Conservation (phyloP, 2,797 vertebrate species). For the Macropus fuliginosus region DNA sequence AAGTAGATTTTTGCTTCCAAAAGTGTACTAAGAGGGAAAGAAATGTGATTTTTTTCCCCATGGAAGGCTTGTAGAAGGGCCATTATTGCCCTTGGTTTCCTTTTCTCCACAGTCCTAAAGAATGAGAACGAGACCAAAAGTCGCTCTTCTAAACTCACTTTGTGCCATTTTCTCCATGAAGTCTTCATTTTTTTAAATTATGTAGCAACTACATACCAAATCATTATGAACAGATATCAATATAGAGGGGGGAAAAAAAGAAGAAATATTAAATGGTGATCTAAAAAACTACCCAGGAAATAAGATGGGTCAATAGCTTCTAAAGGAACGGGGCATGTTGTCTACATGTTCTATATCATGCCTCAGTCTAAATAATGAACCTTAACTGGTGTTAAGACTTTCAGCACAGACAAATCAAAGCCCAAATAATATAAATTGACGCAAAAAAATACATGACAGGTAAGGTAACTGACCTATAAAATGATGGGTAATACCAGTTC, state of each 20-base stretch:
- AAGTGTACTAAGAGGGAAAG: slow-evolving; percentile 16
- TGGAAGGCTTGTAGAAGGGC: slow-evolving; percentile 43
- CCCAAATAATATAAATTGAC: too few relatives aligned
- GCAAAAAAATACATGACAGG: background rate
- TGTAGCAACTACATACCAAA: slow-evolving; percentile 3
- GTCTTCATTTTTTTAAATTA: slow-evolving; percentile 2
- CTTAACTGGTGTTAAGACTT: background rate
- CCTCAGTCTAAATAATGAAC: background rate
- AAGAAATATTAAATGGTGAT: background rate
- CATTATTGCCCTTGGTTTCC: slow-evolving; percentile 35
- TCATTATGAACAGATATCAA: background rate
- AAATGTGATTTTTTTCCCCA: slow-evolving; percentile 58
- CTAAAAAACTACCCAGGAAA: background rate
- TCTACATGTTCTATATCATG: background rate
- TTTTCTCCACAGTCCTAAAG: background rate
- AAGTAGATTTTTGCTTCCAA: slow-evolving; percentile 60
- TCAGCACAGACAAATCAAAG: background rate
- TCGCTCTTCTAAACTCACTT: slow-evolving; percentile 11
- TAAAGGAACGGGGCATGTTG: background rate
- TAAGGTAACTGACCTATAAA: background rate
- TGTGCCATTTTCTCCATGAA: slow-evolving; percentile 13
- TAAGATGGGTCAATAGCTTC: background rate
- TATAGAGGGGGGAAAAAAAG: background rate
- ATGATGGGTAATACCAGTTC: background rate
- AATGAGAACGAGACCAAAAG: slow-evolving; percentile 27